Conservation (phyloP, 2,113 vertebrate genomes). For the Phrynocephalus versicolor region DNA sequence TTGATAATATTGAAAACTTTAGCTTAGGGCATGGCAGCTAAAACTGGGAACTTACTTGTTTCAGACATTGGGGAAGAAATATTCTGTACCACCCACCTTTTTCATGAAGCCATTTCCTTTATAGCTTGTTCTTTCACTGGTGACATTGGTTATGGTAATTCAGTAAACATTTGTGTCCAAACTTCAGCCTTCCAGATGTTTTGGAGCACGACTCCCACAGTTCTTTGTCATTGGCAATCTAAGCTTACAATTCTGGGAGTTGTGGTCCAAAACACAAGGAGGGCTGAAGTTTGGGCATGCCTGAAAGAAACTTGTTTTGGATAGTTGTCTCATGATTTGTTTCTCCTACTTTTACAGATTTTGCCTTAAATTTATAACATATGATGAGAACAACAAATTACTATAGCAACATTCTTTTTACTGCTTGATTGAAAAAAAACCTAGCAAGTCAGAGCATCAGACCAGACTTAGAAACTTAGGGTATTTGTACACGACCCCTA, state of each 20-base stretch:
- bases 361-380: background rate
- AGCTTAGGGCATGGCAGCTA: background rate
- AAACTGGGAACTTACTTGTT: background rate
- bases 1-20: background rate
- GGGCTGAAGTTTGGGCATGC: too few species aligned
- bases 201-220: too few species aligned
- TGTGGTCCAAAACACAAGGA: too few species aligned
- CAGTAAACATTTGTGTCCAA: too few species aligned
- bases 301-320: background rate
- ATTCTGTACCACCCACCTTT: background rate
- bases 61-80: background rate
- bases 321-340: background rate
- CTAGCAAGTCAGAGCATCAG: background rate
- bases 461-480: background rate
- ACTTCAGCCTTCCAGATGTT: too few species aligned
- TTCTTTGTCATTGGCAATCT: too few species aligned
- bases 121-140: background rate
- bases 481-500: too few species aligned
- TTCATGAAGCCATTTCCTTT: background rate
- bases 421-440: background rate
- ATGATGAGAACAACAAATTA: background rate
- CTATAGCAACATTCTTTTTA: background rate
- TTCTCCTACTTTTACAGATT: background rate
- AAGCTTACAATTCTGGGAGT: too few species aligned
- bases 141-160: background rate